These are phyloP conservation scores for Cisticola juncidis DNA, from an alignment of 2,113 vertebrate species.

Conservation along the genomic window DNA sequence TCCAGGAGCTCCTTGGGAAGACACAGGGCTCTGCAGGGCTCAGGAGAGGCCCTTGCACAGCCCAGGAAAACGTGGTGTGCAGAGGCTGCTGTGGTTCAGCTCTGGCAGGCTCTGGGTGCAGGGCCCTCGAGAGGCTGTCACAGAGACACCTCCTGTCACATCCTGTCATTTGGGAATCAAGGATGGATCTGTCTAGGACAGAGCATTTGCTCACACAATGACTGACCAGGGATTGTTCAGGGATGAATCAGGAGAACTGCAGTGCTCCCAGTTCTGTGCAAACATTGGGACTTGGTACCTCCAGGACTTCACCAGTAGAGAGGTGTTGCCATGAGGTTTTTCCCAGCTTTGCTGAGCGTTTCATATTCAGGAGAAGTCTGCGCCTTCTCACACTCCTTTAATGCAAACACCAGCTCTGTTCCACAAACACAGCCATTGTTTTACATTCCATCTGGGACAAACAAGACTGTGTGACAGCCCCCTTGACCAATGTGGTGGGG, in stretches of 20 bases:
- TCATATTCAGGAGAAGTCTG: too few species aligned
- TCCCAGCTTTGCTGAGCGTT: too few species aligned
- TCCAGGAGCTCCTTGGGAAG: background rate
- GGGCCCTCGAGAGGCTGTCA: background rate
- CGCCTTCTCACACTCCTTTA: too few species aligned
- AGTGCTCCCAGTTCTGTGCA: background rate
- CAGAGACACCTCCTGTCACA: background rate
- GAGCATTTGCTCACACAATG: background rate
- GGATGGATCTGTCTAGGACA: background rate
- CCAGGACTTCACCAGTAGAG: background rate
- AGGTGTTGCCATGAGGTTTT: too few species aligned
- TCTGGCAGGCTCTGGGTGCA: background rate
- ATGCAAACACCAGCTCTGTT: too few species aligned
- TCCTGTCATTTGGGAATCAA: too few species aligned
- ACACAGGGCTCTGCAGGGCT: background rate
- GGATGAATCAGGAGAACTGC: background rate
- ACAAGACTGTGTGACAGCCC: too few species aligned
- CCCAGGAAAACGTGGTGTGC: background rate
- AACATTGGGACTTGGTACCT: background rate
- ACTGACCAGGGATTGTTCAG: background rate
- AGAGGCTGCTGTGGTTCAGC: background rate
- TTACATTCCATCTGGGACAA: too few species aligned
- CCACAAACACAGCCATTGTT: too few species aligned
- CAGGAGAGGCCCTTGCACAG: background rate
- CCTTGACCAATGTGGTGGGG: too few species aligned